Base-by-base conservation (phyloP, 2,888 invertebrate species). In the Cerceris rybyensis region DNA sequence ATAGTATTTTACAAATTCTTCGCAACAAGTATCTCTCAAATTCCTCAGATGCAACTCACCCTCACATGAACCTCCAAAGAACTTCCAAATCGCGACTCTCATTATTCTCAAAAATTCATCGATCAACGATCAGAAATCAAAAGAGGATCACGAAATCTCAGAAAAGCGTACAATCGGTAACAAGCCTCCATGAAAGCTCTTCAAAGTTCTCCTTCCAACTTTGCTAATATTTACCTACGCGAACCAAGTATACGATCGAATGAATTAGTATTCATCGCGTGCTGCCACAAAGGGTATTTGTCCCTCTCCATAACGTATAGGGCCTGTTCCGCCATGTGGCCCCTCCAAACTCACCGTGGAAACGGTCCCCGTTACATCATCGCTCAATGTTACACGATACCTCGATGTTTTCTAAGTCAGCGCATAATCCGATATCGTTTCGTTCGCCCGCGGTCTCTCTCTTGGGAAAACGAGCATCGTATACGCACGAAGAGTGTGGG, bases 361-460 rank as follows among this genome's bases (percentile, higher is more conserved):
- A 76, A 81, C 74, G 64, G 70, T 72, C 71, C 71, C 71, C 70
- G 80, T 90, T 89, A 84, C 88, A 86, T 90, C 88, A 88, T 87
- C 82, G 79, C 75, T 68, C 61, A 61, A 52, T 78, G 89, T 86
- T 81, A 90, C 86, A 76, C 84, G 90, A 90, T 86, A 86, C 87
- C 11, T 28, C 81, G 75, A 80, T 87, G 87, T 90, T 90, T 88
- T 89, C 86, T 74, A 84, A 90, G 87, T 90, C 90, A 88, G 89
- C 90, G 86, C 71, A 88, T 88, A 90, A 89, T 87, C 79, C 88
- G 89, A 88, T 89, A 89, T 83, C 80, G 76, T 61, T 78, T 69
- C 59, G 64, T 58, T 66, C 71, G 50, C 69, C 61, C 60, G 54
- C 58, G 16, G 28, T 65, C 59, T 60, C 59, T 57, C 78, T 43